Conservation (phyloP, 2,888 invertebrate genomes). For the Drosophila mettleri region DNA sequence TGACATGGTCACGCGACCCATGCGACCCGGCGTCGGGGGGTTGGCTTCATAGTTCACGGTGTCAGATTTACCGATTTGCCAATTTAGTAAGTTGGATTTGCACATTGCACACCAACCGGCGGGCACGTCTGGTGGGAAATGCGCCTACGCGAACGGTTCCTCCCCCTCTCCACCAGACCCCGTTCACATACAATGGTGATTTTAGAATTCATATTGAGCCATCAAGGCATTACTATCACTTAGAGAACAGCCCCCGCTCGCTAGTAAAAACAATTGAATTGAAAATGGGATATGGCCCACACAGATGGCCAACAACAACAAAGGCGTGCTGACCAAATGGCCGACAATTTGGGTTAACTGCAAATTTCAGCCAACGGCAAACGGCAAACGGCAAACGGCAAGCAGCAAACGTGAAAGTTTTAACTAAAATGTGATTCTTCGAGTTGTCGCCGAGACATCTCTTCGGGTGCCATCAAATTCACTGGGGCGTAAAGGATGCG, state of each 20-base stretch:
- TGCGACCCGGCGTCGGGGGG: constrained; percentile 17
- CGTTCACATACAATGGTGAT: constrained; percentile 23
- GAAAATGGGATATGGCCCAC: constrained; percentile 55
- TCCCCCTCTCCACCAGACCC: background rate
- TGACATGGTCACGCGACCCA: constrained; percentile 71
- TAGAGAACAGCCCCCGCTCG: constrained; percentile 41
- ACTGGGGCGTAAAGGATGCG: constrained; percentile 80
- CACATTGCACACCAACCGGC: constrained; percentile 30
- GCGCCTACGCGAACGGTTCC: background rate
- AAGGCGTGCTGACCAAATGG: constrained; percentile 79
- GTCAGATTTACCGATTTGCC: constrained; percentile 52
- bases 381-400: constrained; percentile 44
- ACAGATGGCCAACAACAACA: constrained; percentile 40
- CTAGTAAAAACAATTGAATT: constrained; percentile 70
- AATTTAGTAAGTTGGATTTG: constrained; percentile 44
- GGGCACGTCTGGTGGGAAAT: constrained; percentile 19
- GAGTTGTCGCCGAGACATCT: constrained; percentile 28
- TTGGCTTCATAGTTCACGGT: constrained; percentile 57
- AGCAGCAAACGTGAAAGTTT: constrained; percentile 74
- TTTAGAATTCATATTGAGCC: constrained; percentile 66
- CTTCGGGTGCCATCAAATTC: constrained; percentile 67
- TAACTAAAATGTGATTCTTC: constrained; percentile 64
- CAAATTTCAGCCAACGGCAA: constrained; percentile 60
- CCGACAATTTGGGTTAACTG: constrained; percentile 80
- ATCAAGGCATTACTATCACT: constrained; percentile 72